Conservation (phyloP, 2,113 vertebrate species). For the Fregata magnificens region DNA sequence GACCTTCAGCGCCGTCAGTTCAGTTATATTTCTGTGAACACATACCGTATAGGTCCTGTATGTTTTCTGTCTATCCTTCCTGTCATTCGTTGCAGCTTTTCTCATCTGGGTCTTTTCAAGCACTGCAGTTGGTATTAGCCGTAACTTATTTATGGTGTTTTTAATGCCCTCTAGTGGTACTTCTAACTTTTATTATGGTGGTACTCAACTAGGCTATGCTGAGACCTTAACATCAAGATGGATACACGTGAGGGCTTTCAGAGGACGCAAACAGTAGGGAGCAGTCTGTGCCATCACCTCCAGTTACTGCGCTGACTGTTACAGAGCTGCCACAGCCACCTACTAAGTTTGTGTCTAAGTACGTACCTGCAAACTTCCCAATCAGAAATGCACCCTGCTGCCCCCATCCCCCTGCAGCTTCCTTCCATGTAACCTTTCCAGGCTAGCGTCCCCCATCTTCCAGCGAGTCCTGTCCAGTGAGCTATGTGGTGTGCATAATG, state of each 20-base stretch:
- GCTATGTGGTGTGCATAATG: no score
- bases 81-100: neutral
- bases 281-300: rapidly evolving
- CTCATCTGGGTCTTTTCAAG: neutral
- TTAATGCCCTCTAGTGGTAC: slow-evolving; percentile 23
- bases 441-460: rapidly evolving
- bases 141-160: neutral
- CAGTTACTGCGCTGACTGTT: neutral
- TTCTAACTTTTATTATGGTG: neutral
- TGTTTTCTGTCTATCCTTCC: neutral
- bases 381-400: rapidly evolving
- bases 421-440: rapidly evolving
- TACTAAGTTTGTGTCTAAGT: neutral
- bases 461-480: neutral
- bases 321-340: neutral
- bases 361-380: neutral
- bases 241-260: rapidly evolving
- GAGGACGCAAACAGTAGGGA: neutral
- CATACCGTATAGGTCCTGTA: neutral
- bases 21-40: neutral
- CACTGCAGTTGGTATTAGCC: neutral
- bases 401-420: rapidly evolving
- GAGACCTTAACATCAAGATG: neutral
- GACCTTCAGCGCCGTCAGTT: neutral
- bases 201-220: rapidly evolving